Evolutionary conservation across 2,888 invertebrate genomes (phyloP), one percentile per base, ranked within the genome.

Genomic region (Eledona agricola): DNA sequence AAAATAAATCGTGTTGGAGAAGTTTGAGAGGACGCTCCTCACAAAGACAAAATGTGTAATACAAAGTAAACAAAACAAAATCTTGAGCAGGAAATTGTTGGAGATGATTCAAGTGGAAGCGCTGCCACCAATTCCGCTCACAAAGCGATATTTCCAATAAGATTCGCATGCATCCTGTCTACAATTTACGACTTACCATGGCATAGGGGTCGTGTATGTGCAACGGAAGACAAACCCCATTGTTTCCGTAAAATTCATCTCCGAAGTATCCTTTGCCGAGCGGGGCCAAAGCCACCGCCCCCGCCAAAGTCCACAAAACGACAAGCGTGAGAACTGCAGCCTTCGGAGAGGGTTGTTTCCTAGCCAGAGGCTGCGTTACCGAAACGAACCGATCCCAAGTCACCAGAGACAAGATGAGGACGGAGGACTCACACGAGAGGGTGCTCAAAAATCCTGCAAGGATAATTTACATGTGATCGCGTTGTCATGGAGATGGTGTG

Each of bases 341-440:
- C 38, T 67, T 69, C n/a, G 67, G 65, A 1, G 75, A 75, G 3
- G 76, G 74, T 57, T 77, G 77, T 59, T 77, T 74, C 37, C 77
- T 66, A 1, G 75, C 78, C 35, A 84, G 72, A 0, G 6, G 84
- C 55, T 80, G 77, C n/a, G 81, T 80, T 13, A 85, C 82, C 1
- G 82, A 82, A 56, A 83, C 77, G 59, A 83, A 79, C 6, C 85
- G 78, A 67, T 85, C 85, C 74, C 82, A 79, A 1, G 85, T 85
- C 45, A 85, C 83, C 51, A 84, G 61, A 0, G 81, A 79, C 6
- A 85, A 73, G 32, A 83, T 78, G 52, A 84, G 67, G 1, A 83
- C 83, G 0, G 85, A 85, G 2, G 83, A 81, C 69, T 84, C 83
- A 51, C 81, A 83, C 47, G 83, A 83, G 10, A 83, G 73, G 1